Evolutionary conservation across 2,888 invertebrate genomes (phyloP).

Genomic region (Caenorhabditis wallacei): DNA sequence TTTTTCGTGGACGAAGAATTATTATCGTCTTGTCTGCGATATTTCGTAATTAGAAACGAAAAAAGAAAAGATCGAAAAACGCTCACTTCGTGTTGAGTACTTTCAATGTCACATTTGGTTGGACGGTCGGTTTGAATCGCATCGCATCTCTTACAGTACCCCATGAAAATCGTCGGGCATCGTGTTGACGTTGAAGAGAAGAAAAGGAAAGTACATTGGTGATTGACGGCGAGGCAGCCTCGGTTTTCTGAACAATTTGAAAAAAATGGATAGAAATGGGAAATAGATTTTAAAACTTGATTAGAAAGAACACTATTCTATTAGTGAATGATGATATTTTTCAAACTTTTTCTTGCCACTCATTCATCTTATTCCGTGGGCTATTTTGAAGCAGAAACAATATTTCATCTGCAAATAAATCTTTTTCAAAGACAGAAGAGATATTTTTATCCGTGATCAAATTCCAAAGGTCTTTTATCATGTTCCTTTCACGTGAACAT

Average conservation of each 20-base stretch:
- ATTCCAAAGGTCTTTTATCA: neutral
- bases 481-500: neutral
- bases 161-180: conserved; percentile 73
- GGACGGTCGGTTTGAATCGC: conserved; percentile 65
- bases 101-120: conserved; percentile 62
- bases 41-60: neutral
- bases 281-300: neutral
- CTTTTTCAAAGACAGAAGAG: neutral
- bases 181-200: conserved; percentile 65
- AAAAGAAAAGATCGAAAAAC: conserved; percentile 1
- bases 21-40: conserved; percentile 52
- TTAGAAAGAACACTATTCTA: neutral
- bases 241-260: conserved; percentile 63
- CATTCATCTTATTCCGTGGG: no score
- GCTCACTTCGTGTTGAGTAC: conserved; percentile 68
- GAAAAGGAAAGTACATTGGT: conserved; percentile 68
- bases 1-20: conserved; percentile 52
- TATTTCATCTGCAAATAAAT: neutral
- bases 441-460: neutral
- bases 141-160: conserved; percentile 73
- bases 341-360: no score
- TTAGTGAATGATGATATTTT: neutral
- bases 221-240: conserved; percentile 66
- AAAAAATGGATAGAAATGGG: neutral
- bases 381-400: neutral